These are phyloP conservation scores for Calliphora vomitoria DNA, from an alignment of 2,888 invertebrate species.

Conservation along the genomic window DNA sequence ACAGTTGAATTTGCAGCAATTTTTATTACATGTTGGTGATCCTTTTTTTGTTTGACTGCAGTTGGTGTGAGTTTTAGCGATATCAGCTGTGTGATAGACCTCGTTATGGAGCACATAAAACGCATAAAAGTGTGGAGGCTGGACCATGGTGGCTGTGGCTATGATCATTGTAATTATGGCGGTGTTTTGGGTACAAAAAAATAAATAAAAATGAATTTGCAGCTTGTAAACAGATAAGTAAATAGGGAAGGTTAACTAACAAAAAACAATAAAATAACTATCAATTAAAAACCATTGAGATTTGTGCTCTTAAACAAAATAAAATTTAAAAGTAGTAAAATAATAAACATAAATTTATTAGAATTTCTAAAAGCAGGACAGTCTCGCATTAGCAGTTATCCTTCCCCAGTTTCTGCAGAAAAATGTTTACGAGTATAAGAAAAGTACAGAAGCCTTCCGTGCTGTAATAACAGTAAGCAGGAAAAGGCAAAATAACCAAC, in stretches of 20 bases:
- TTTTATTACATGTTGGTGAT: slow-evolving; percentile 25
- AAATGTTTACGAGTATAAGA: slow-evolving; percentile 36
- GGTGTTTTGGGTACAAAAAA: slow-evolving; percentile 54
- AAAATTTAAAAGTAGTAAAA: not conserved
- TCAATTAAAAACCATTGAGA: too few species aligned
- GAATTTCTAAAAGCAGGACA: too few species aligned
- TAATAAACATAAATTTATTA: too few species aligned
- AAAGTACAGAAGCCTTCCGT: slow-evolving; percentile 67
- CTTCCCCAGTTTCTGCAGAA: slow-evolving; percentile 52
- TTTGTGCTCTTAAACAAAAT: not conserved
- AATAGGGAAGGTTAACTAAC: slow-evolving; percentile 29
- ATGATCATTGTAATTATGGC: slow-evolving; percentile 73
- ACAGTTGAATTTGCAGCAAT: not conserved
- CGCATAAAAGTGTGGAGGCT: slow-evolving; percentile 73
- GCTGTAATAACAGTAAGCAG: slow-evolving; percentile 50
- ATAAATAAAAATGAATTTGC: slow-evolving; percentile 54
- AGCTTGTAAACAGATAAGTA: slow-evolving; percentile 62
- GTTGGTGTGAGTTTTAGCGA: slow-evolving; percentile 62
- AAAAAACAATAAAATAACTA: too few species aligned
- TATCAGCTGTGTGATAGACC: slow-evolving; percentile 68
- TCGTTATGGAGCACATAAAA: slow-evolving; percentile 70
- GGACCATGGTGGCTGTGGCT: slow-evolving; percentile 63
- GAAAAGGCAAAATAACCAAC: slow-evolving; percentile 32
- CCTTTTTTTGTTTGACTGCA: slow-evolving; percentile 25
- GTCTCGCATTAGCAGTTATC: not conserved